These are phyloP conservation scores for Drosophila nigromelanica DNA, from an alignment of 1,140 invertebrate species.

Conservation along the genomic window DNA sequence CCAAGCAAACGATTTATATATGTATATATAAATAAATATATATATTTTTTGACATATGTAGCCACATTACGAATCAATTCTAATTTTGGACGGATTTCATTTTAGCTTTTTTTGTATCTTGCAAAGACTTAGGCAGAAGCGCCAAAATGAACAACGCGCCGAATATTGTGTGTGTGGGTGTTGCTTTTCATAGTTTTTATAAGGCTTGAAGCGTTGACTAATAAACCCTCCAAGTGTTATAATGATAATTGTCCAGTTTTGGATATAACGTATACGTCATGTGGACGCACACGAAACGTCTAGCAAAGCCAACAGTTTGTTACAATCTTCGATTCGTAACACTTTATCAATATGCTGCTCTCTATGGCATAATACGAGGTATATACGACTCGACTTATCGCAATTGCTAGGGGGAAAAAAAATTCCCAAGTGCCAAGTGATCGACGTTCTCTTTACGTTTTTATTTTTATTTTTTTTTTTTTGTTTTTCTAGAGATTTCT, in stretches of 20 bases:
- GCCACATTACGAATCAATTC: conserved; percentile 72
- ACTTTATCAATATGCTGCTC: conserved; percentile 17
- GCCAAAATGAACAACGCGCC: conserved; percentile 38
- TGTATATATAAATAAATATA: not conserved
- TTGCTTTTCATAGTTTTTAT: conserved; percentile 22
- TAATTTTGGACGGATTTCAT: conserved; percentile 69
- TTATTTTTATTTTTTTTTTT: conserved; percentile 4
- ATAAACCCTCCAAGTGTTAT: conserved; percentile 17
- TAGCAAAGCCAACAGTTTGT: not conserved
- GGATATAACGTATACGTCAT: conserved; percentile 46
- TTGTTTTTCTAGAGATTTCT: conserved; percentile 19
- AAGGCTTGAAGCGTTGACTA: conserved; percentile 30
- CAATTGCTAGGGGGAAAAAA: conserved; percentile 21
- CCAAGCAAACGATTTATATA: conserved; percentile 9
- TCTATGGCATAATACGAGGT: conserved; percentile 29
- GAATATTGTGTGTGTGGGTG: conserved; percentile 35
- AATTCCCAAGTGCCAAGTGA: conserved; percentile 38
- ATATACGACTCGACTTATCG: conserved; percentile 32
- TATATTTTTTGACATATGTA: conserved; percentile 58
- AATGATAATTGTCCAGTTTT: conserved; percentile 3
- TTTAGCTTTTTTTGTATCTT: conserved; percentile 16
- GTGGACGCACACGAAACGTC: conserved; percentile 3
- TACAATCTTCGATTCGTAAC: conserved; percentile 1
- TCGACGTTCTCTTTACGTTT: conserved; percentile 31
- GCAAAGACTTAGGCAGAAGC: conserved; percentile 26